Conservation (phyloP, 2,888 invertebrate species). For the Caenorhabditis sp. region DNA sequence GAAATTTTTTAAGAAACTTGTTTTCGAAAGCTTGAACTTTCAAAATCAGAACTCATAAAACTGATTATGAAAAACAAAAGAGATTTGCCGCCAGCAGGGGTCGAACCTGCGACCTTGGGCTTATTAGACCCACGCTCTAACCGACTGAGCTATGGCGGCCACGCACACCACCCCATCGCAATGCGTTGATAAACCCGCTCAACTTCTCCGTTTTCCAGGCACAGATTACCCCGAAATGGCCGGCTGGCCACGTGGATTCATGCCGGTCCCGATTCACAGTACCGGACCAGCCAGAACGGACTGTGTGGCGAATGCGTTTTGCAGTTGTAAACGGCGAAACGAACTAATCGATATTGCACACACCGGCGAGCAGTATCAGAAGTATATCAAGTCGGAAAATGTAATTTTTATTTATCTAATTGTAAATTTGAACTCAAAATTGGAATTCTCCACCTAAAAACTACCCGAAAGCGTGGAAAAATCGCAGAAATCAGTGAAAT, state of each 20-base stretch:
- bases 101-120: constrained; percentile 77
- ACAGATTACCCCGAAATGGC: constrained; percentile 51
- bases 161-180: too few species aligned
- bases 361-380: constrained; percentile 33
- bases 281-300: constrained; percentile 15
- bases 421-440: neutral
- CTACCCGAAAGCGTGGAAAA: too few species aligned
- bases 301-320: constrained; percentile 42
- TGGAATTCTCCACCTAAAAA: too few species aligned
- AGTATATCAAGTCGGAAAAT: constrained; percentile 22
- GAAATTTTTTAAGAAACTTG: too few species aligned
- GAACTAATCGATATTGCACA: constrained; percentile 39
- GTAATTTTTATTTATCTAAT: constrained; percentile 2
- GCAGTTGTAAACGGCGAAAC: constrained; percentile 32
- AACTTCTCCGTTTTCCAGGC: constrained; percentile 29
- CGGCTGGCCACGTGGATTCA: constrained; percentile 60
- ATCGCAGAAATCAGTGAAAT: too few species aligned
- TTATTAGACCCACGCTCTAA: constrained; percentile 83
- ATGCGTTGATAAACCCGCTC: too few species aligned
- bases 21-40: too few species aligned
- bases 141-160: constrained; percentile 82
- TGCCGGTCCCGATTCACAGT: constrained; percentile 54
- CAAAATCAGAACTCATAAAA: too few species aligned
- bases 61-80: too few species aligned
- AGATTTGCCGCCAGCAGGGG: constrained; percentile 55